These are phyloP conservation scores for Silurus glanis DNA, from an alignment of 2,113 vertebrate species.

Conservation along the genomic window DNA sequence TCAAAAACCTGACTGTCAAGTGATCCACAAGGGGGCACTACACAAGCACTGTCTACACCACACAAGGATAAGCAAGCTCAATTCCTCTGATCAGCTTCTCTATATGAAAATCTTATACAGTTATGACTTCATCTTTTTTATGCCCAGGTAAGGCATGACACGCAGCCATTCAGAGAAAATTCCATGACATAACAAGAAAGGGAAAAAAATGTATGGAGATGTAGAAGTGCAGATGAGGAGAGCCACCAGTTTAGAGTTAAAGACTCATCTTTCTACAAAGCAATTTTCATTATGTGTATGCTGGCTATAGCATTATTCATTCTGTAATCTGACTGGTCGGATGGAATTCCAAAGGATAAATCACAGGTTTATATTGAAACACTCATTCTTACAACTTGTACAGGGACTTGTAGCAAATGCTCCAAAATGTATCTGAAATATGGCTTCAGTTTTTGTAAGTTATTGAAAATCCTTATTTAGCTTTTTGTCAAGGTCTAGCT, in stretches of 20 bases:
- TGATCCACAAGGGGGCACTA: slow-evolving; percentile 46
- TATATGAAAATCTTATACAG: slow-evolving; percentile 17
- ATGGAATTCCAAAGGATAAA: too few relatives aligned
- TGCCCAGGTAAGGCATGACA: not conserved
- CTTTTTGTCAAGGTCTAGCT: too few relatives aligned
- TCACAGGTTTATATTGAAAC: too few relatives aligned
- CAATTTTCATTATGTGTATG: not conserved
- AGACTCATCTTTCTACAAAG: not conserved
- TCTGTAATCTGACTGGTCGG: too few relatives aligned
- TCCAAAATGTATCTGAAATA: too few relatives aligned
- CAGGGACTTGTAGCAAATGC: too few relatives aligned
- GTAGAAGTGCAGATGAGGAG: not conserved
- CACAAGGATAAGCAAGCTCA: not conserved
- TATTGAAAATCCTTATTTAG: too few relatives aligned
- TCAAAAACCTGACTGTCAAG: too few relatives aligned
- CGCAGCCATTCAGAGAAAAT: slow-evolving; percentile 13
- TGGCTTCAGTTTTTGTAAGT: too few relatives aligned
- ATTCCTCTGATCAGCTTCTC: not conserved
- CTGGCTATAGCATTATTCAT: too few relatives aligned
- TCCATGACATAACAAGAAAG: not conserved
- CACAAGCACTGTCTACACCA: slow-evolving; percentile 26
- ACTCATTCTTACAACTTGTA: too few relatives aligned
- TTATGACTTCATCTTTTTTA: slow-evolving; percentile 24
- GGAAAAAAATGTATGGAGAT: not conserved
- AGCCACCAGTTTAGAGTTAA: not conserved